Evolutionary conservation across 2,797 vertebrate species (phyloP), one percentile per base, ranked within the genome.

Genomic region (Pipistrellus kuhlii): DNA sequence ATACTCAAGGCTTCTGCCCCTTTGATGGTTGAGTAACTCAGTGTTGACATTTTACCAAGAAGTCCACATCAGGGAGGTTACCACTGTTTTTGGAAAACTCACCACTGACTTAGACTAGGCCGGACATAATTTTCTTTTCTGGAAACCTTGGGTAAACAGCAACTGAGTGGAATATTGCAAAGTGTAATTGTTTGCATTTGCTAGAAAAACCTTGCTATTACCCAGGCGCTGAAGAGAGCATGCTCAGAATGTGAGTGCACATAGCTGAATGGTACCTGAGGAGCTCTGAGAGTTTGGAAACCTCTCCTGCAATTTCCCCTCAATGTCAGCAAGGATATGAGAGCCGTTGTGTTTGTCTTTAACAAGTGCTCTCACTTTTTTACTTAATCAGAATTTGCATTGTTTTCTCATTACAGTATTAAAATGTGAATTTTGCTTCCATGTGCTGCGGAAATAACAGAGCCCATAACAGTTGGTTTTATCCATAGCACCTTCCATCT

Each of bases 341-440:
- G 51, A 85, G 25, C n/a, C 8, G 3, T 1, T 83, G 5, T 1
- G 27, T 81, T 82, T 77, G 73, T 55, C 90, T 88, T 69, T 41
- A 90, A 87, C 51, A 76, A 93, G 80, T 80, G 57, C 59, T 88
- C 48, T 90, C 48, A 23, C 21, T 92, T 97, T 80, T 80, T 64
- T 80, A 41, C 71, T 86, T 91, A 53, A 85, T 72, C 86, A 93
- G 81, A 88, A 93, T 91, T 91, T 94, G 78, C 76, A 64, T 78
- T 89, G 94, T 85, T 96, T 96, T 81, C 82, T 91, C 77, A 90
- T 87, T 90, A 86, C 1, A 0, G 21, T 57, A 80, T 93, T 93
- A 94, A 90, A 85, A 69, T 85, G 78, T 44, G 59, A 76, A 75
- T 78, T 91, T 90, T 93, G 66, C 76, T 25, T 85, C n/a, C 6